Evolutionary conservation across 2,888 invertebrate genomes (phyloP).

Genomic region (Leptogaster cylindrica): DNA sequence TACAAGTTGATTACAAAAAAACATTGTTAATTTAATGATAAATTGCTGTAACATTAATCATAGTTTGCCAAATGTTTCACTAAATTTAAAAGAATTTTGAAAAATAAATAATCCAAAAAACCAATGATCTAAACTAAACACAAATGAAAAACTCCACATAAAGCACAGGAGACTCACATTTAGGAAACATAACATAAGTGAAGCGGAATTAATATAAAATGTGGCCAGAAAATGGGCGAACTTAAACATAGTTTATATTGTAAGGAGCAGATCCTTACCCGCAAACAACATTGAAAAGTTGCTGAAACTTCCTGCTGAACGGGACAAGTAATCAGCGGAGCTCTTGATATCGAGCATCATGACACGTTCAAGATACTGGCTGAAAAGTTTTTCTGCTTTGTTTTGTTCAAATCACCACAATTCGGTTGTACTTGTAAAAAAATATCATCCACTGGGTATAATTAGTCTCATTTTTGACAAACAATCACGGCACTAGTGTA

Average conservation of each 20-base stretch:
- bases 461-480: constrained; percentile 30
- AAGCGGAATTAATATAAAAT: too few relatives aligned
- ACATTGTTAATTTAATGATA: too few relatives aligned
- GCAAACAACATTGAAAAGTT: constrained; percentile 96
- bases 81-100: too few relatives aligned
- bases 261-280: constrained; percentile 66
- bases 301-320: constrained; percentile 85
- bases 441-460: constrained; percentile 31
- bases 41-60: too few relatives aligned
- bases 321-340: constrained; percentile 87
- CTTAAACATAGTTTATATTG: neutral
- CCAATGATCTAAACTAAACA: too few relatives aligned
- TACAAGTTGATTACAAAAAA: too few relatives aligned
- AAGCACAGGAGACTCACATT: constrained; percentile 17
- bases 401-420: constrained; percentile 20
- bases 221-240: neutral
- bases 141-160: too few relatives aligned
- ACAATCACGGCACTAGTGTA: neutral
- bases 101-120: too few relatives aligned
- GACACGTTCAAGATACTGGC: constrained; percentile 50
- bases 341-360: constrained; percentile 91
- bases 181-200: constrained; percentile 15
- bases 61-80: too few relatives aligned
- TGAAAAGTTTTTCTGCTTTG: constrained; percentile 32
- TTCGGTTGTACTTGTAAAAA: constrained; percentile 26